Evolutionary conservation across 37 sponge, comb jelly and placozoan genomes (phyloP), one percentile per base, ranked within the genome.

Genomic region (Theonella swinhoei): DNA sequence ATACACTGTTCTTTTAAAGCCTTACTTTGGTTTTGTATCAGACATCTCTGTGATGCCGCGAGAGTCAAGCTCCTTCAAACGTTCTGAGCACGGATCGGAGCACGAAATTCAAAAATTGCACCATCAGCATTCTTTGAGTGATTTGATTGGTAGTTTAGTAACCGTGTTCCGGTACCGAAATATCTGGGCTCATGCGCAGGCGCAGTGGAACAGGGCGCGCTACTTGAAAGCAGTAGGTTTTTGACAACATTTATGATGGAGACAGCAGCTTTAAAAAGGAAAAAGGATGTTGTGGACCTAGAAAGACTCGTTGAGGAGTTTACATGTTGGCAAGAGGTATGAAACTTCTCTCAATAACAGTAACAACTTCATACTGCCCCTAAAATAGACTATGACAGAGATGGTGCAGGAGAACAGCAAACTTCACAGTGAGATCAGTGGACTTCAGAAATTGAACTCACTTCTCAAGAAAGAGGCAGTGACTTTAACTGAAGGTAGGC

Each of bases 261-360:
- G n/a, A n/a, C n/a, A n/a, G n/a, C n/a, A n/a, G 61, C 2, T 30
- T 9, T 4, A 4, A 11, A 71, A 35, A 25, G 36, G 72, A 71
- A 32, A 22, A 83, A 29, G 64, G 34, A 39, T 30, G 33, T 70
- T 41, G 80, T 72, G 24, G 75, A 87, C 39, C 39, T 87, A 38
- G 81, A 87, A 33, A 80, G 72, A 59, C 75, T 87, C 23, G 39
- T 75, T 5, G 4, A 42, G 33, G 75, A 87, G 39, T 87, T 87
- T 43, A 63, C 24, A 29, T 4, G 39, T 28, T 87, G 87, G 87
- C 68, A 87, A 80, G 68, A 87, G 67, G 87, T 80, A 59, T 36
- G 0, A 29, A 3, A 1, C 17, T 42, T 43, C 43, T 70, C 30
- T 9, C 3, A 29, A 63, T 62, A 33, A 5, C 72, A 36, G 4